These are phyloP conservation scores for Drosophila barbarae DNA, from an alignment of 2,888 invertebrate genomes.

Conservation along the genomic window DNA sequence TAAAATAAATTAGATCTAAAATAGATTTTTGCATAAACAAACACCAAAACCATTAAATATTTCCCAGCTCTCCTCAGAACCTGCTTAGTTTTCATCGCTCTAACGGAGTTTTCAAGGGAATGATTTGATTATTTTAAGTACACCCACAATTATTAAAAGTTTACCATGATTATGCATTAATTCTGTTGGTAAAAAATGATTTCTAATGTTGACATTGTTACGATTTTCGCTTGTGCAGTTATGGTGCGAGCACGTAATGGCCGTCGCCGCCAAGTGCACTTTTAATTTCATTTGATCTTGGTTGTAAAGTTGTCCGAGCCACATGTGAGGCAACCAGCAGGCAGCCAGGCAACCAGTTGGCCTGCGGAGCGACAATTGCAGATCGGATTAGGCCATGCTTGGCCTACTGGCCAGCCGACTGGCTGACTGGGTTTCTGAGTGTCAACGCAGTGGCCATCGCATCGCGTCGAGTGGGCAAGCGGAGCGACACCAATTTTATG, in stretches of 20 bases:
- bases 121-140: not conserved
- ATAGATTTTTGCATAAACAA: not conserved
- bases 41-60: too few relatives aligned
- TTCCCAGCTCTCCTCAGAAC: not conserved
- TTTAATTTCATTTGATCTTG: conserved; percentile 68
- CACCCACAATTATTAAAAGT: not conserved
- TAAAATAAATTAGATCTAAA: not conserved
- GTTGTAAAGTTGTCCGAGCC: conserved; percentile 31
- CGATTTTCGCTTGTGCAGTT: conserved; percentile 7
- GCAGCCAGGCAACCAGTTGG: conserved; percentile 21
- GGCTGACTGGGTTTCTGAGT: conserved; percentile 23
- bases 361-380: conserved; percentile 29
- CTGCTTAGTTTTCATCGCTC: too few relatives aligned
- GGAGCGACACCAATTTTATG: conserved; percentile 46
- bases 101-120: conserved; percentile 2
- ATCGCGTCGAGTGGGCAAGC: conserved; percentile 29
- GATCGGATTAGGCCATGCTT: conserved; percentile 19
- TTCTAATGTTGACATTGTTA: conserved; percentile 18
- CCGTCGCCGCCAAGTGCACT: conserved; percentile 58
- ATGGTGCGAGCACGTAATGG: conserved; percentile 15
- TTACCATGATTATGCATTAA: not conserved
- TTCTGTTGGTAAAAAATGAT: conserved; percentile 6
- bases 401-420: conserved; percentile 19
- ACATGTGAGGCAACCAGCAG: conserved; percentile 20
- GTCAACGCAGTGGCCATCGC: conserved; percentile 32